These are phyloP conservation scores for Agrilus cyanescens DNA, from an alignment of 2,888 invertebrate species.

Conservation along the genomic window DNA sequence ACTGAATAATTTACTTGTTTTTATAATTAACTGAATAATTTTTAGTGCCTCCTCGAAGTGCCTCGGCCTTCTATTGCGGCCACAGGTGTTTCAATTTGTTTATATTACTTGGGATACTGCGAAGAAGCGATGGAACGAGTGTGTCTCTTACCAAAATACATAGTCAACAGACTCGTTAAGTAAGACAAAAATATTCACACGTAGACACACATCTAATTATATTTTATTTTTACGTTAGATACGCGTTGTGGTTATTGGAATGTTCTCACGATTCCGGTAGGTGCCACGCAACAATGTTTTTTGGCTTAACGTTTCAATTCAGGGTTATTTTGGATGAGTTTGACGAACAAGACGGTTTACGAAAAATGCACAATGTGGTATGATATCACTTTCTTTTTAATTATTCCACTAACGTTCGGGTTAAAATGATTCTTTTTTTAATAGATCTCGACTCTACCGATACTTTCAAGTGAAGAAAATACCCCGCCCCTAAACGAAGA, in stretches of 20 bases:
- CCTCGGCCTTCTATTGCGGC: constrained; percentile 90
- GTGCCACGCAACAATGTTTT: constrained; percentile 97
- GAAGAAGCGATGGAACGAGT: constrained; percentile 97
- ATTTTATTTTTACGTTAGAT: constrained; percentile 39
- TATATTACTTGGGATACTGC: constrained; percentile 94
- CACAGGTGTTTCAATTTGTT: constrained; percentile 89
- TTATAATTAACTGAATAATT: constrained; percentile 7
- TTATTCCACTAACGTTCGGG: too few species aligned
- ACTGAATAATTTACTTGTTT: too few species aligned
- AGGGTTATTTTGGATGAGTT: constrained; percentile 88
- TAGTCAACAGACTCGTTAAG: constrained; percentile 67
- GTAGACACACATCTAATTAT: background rate
- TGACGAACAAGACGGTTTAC: constrained; percentile 82
- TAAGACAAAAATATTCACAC: constrained; percentile 23
- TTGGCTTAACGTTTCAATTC: constrained; percentile 88
- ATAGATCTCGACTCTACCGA: constrained; percentile 74
- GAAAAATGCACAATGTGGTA: constrained; percentile 89
- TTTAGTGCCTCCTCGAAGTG: constrained; percentile 71
- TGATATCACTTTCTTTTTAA: constrained; percentile 17
- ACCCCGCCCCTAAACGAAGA: constrained; percentile 60
- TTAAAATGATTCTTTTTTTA: constrained; percentile 8
- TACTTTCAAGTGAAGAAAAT: constrained; percentile 62
- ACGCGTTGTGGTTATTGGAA: constrained; percentile 89
- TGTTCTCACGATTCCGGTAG: constrained; percentile 91
- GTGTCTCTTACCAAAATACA: constrained; percentile 69